Evolutionary conservation across 1,140 invertebrate species (phyloP).

Genomic region (Idris sp.): DNA sequence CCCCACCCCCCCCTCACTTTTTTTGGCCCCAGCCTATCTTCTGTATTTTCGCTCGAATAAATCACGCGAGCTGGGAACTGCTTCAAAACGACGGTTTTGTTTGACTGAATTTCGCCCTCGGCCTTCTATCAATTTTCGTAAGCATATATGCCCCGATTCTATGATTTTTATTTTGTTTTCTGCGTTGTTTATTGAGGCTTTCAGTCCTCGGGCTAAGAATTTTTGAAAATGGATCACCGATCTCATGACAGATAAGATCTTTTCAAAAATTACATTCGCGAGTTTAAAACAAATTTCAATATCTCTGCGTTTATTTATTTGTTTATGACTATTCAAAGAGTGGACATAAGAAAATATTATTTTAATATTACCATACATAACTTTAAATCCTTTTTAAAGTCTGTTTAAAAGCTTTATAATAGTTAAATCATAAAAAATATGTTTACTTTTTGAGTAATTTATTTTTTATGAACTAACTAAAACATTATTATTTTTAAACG

Average conservation of each 20-base stretch:
- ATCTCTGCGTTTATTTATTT: too few relatives aligned
- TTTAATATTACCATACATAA: too few relatives aligned
- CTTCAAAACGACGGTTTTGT: slow-evolving; percentile 51
- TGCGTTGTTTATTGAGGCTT: slow-evolving; percentile 27
- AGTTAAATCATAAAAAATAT: too few relatives aligned
- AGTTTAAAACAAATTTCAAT: too few relatives aligned
- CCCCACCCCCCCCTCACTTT: too few relatives aligned
- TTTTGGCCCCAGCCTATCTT: slow-evolving; percentile 29
- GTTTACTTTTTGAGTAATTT: too few relatives aligned
- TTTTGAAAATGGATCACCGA: slow-evolving; percentile 4
- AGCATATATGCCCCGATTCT: slow-evolving; percentile 42
- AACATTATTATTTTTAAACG: too few relatives aligned
- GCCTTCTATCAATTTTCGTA: slow-evolving; percentile 44
- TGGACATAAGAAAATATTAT: too few relatives aligned
- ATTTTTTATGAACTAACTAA: too few relatives aligned
- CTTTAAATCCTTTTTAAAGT: too few relatives aligned
- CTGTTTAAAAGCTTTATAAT: too few relatives aligned
- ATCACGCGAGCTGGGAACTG: slow-evolving; percentile 41
- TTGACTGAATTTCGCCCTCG: slow-evolving; percentile 39
- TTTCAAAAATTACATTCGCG: not conserved
- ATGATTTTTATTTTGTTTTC: slow-evolving; percentile 28
- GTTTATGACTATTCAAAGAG: too few relatives aligned
- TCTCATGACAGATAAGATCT: not conserved
- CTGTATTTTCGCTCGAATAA: slow-evolving; percentile 52
- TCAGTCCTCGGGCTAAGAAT: slow-evolving; percentile 2